Conservation (phyloP, 2,888 invertebrate genomes). For the Aleiodes alternator region DNA sequence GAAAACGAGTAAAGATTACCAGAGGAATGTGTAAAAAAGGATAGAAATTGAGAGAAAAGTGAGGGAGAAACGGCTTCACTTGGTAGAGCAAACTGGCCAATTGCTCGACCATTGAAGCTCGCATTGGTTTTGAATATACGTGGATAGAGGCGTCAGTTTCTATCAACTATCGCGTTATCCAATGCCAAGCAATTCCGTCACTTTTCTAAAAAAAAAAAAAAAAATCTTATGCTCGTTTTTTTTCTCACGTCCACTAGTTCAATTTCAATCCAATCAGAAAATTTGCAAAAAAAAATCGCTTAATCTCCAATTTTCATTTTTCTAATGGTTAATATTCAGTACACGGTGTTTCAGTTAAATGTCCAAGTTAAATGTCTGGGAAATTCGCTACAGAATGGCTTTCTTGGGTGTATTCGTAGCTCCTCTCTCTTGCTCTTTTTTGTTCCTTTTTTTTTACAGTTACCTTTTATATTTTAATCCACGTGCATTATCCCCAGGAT, state of each 20-base stretch:
- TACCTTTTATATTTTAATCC: not conserved
- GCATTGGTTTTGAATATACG: conserved; percentile 63
- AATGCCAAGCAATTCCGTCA: conserved; percentile 50
- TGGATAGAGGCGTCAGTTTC: conserved; percentile 60
- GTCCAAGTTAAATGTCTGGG: conserved; percentile 45
- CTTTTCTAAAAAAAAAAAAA: conserved; percentile 34
- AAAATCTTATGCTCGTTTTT: conserved; percentile 46
- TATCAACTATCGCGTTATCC: conserved; percentile 22
- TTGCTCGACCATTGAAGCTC: conserved; percentile 70
- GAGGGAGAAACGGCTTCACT: conserved; percentile 61
- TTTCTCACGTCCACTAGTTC: conserved; percentile 20
- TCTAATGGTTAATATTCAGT: too few relatives aligned
- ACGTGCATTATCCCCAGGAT: conserved; percentile 19
- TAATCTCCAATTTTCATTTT: too few relatives aligned
- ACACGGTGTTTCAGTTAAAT: too few relatives aligned
- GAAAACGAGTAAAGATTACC: conserved; percentile 7
- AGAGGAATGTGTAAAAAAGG: conserved; percentile 17
- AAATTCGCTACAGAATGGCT: not conserved
- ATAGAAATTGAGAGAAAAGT: conserved; percentile 51
- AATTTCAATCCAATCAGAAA: conserved; percentile 4
- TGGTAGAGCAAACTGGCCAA: conserved; percentile 72
- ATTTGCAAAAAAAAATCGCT: not conserved
- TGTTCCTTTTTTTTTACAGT: not conserved
- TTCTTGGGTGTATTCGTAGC: conserved; percentile 5
- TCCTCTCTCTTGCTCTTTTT: not conserved